These are phyloP conservation scores for Drosophila meridiana DNA, from an alignment of 2,888 invertebrate species.

Conservation along the genomic window DNA sequence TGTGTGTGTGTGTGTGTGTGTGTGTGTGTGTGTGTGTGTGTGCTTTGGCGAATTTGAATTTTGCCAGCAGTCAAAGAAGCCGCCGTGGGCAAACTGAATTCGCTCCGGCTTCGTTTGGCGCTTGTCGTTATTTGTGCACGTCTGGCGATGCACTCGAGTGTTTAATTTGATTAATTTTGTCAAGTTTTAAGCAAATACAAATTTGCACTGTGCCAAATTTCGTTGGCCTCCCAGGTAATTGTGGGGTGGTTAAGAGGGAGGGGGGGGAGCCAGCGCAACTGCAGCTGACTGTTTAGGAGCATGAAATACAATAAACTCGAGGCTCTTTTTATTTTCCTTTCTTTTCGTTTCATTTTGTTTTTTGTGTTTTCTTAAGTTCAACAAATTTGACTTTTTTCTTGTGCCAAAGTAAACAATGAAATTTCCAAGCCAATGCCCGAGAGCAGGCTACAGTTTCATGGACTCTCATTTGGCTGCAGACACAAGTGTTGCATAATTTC, in stretches of 20 bases:
- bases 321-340: constrained; percentile 7
- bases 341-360: neutral
- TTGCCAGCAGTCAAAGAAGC: constrained; percentile 54
- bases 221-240: constrained; percentile 55
- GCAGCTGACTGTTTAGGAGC: constrained; percentile 36
- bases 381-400: constrained; percentile 32
- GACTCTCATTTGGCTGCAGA: neutral
- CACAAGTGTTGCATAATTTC: constrained; percentile 44
- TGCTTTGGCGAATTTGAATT: constrained; percentile 71
- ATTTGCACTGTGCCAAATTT: constrained; percentile 76
- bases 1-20: constrained; percentile 17
- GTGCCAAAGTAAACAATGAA: constrained; percentile 33
- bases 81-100: constrained; percentile 42
- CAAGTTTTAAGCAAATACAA: constrained; percentile 79
- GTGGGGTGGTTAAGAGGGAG: constrained; percentile 4
- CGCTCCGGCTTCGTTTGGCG: constrained; percentile 43
- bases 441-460: constrained; percentile 43
- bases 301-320: constrained; percentile 12
- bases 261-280: constrained; percentile 24
- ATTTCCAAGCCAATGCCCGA: constrained; percentile 25
- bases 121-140: constrained; percentile 77
- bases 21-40: constrained; percentile 20
- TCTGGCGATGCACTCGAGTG: constrained; percentile 82
- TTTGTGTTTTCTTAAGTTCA: constrained; percentile 28
- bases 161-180: constrained; percentile 84